Base-by-base conservation (phyloP, 2,888 invertebrate species). In the Cheilosia pagana region DNA sequence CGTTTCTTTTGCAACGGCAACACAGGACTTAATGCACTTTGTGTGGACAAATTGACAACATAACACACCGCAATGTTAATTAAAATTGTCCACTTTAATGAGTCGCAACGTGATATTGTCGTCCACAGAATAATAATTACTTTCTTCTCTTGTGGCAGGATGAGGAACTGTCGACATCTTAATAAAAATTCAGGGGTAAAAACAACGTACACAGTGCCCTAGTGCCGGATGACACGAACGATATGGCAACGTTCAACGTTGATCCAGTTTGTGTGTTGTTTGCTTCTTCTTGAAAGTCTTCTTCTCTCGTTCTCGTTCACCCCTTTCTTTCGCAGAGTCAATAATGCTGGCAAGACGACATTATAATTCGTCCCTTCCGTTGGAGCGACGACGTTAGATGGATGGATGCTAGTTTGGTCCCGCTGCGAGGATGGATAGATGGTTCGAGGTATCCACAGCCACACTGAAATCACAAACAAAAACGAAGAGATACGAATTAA, bases 21-120 rank as follows among this genome's bases (percentile, higher is more conserved):
- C 50, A 53, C n/a, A 5, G 35, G 31, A 53, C 31, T 68, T 63
- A 62, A 78, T 83, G 82, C 82, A 78, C 82, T 78, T 77, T 35
- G 35, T 35, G 35, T 23, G 35, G 16, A 53, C 55, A 28, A 62
- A 35, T 7, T 45, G 35, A 45, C 23, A 65, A n/a, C 25, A 67
- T 10, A 39, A 35, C 35, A 81, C 65, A 23, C 68, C 45, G 68
- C 78, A 85, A 70, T 81, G 85, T 85, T 81, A 85, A 85, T 85
- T 85, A 81, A 85, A 75, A 76, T 75, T 72, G 85, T 71, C 85
- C 85, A 79, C 75, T 76, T 85, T 75, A 85, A 85, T 81, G 75
- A 81, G 52, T 81, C 65, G 81, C 70, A 85, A 75, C 67, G 65
- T 71, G 75, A 65, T 81, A 67, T 55, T 53, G 71, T 81, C 62